phyloP scores from a whole-genome alignment of 1,140 invertebrate genomes.

The Potamilus streckersoni region DNA sequence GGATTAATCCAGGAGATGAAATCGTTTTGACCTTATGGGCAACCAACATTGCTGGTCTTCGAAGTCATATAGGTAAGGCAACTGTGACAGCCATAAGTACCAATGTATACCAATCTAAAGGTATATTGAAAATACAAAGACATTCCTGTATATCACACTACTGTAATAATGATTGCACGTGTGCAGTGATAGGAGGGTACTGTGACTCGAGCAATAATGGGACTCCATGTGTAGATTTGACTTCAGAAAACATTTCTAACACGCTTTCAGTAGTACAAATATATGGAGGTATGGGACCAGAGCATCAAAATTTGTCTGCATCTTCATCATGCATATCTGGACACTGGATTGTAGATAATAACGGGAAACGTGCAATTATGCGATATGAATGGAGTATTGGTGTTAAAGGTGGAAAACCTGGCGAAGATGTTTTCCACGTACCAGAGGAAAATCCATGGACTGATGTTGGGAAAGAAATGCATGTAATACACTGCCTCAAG shows the following conservation, averaged over 20 bases:
- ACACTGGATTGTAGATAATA: not conserved
- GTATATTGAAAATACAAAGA: slow-evolving; percentile 15
- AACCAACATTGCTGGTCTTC: slow-evolving; percentile 16
- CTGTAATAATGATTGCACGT: slow-evolving; percentile 24
- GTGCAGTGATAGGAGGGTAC: slow-evolving; percentile 11
- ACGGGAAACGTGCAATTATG: not conserved
- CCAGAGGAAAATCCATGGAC: slow-evolving; percentile 14
- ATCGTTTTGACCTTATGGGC: slow-evolving; percentile 21
- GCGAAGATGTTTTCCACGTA: slow-evolving; percentile 11
- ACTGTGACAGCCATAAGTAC: slow-evolving; percentile 1
- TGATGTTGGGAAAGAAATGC: slow-evolving; percentile 8
- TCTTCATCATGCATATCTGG: slow-evolving; percentile 17
- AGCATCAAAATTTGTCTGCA: slow-evolving; percentile 1
- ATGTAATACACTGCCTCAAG: slow-evolving; percentile 12
- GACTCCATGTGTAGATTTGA: not conserved
- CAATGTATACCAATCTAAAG: not conserved
- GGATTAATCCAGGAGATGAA: slow-evolving; percentile 1
- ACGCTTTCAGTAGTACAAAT: not conserved
- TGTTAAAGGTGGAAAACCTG: not conserved
- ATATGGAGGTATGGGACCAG: slow-evolving; percentile 1
- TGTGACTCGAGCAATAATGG: not conserved
- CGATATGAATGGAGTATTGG: slow-evolving; percentile 27
- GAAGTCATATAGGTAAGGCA: slow-evolving; percentile 14
- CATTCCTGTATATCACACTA: slow-evolving; percentile 20
- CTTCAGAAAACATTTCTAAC: not conserved